A percentile compares a stretch with the other conserved stretches of the same genome.
phyloP scores from a whole-genome alignment of 2,113 vertebrate genomes.

The Promerops cafer region DNA sequence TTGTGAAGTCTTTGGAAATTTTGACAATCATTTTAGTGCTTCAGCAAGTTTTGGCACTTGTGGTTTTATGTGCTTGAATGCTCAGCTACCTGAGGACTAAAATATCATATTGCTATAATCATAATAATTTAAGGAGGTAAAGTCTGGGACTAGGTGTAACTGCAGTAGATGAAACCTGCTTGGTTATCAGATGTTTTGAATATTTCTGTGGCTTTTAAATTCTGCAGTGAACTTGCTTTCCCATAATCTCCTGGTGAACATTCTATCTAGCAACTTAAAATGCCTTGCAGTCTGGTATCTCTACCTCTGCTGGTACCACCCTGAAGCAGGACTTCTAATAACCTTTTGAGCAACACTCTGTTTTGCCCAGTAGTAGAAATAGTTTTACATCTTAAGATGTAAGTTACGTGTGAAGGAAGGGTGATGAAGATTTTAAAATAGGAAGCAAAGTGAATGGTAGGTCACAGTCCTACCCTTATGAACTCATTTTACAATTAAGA shows the following conservation, averaged over 20 bases:
- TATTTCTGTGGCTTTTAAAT: background rate
- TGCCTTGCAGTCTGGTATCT: background rate
- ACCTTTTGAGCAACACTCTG: background rate
- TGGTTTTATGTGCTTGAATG: background rate
- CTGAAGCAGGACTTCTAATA: background rate
- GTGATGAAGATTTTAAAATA: background rate
- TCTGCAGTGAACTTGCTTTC: background rate
- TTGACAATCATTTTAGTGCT: background rate
- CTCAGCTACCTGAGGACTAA: background rate
- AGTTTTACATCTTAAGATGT: background rate
- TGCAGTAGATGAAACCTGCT: background rate
- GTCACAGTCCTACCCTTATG: background rate
- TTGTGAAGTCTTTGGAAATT: background rate
- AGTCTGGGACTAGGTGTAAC: background rate
- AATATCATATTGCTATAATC: background rate
- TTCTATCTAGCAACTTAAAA: background rate
- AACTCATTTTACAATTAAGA: background rate
- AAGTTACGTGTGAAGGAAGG: background rate
- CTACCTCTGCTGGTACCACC: background rate
- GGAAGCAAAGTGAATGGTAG: background rate
- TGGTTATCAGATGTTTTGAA: background rate
- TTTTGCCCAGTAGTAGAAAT: background rate
- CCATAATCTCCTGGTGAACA: background rate
- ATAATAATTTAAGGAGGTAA: background rate
- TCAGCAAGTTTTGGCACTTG: background rate